These are phyloP conservation scores for Gymnothorax javanicus DNA, from an alignment of 2,797 vertebrate species.

Conservation along the genomic window DNA sequence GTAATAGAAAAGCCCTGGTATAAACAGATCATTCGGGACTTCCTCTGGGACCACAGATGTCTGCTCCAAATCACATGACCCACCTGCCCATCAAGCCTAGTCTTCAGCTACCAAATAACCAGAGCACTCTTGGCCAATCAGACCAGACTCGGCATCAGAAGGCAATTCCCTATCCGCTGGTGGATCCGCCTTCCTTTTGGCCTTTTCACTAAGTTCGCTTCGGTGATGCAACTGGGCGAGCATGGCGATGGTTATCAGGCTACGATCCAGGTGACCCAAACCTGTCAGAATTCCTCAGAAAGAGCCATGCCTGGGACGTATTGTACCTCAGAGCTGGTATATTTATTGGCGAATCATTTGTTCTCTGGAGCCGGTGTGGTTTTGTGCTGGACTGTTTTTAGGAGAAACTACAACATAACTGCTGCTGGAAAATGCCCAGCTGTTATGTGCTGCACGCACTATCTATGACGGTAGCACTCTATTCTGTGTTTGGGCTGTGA, in stretches of 20 bases:
- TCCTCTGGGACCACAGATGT: background rate
- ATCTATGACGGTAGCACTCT: background rate
- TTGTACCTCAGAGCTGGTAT: background rate
- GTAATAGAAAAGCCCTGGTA: background rate
- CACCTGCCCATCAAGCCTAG: background rate
- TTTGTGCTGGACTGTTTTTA: background rate
- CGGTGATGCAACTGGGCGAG: background rate
- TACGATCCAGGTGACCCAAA: background rate
- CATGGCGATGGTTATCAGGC: background rate
- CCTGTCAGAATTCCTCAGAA: background rate
- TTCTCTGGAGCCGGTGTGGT: background rate
- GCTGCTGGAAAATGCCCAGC: background rate
- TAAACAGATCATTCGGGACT: background rate
- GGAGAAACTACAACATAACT: background rate
- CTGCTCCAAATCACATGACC: background rate
- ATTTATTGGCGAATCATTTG: background rate
- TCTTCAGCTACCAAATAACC: background rate
- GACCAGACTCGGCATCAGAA: no score
- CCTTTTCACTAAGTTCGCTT: background rate
- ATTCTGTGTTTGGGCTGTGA: background rate
- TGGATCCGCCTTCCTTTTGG: background rate
- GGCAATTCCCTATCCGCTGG: background rate
- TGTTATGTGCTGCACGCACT: background rate
- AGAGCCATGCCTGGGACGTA: background rate
- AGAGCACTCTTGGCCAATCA: background rate